These are phyloP conservation scores for Ophonus ardosiacus DNA, from an alignment of 2,888 invertebrate genomes.

Conservation along the genomic window DNA sequence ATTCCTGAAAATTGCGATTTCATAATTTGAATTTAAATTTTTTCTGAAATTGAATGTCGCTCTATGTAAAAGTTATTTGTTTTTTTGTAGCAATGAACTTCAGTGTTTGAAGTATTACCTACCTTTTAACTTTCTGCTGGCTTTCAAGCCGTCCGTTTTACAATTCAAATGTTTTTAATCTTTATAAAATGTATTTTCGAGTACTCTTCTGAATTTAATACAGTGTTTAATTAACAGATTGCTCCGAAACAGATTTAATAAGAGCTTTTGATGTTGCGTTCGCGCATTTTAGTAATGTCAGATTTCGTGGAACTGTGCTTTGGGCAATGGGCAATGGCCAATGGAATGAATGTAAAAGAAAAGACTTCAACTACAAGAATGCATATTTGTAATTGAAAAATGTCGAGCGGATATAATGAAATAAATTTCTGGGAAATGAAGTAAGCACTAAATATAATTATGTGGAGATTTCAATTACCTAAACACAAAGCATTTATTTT, in stretches of 20 bases:
- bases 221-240: slow-evolving; percentile 28
- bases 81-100: background rate
- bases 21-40: background rate
- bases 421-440: slow-evolving; percentile 16
- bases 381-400: slow-evolving; percentile 24
- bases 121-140: background rate
- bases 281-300: slow-evolving; percentile 34
- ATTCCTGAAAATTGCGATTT: background rate
- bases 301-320: slow-evolving; percentile 6
- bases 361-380: slow-evolving; percentile 15
- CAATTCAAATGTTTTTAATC: slow-evolving; percentile 25
- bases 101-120: background rate
- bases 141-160: slow-evolving; percentile 3
- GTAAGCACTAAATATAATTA: background rate
- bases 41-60: background rate
- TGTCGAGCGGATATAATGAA: slow-evolving; percentile 9
- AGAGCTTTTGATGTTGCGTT: slow-evolving; percentile 31
- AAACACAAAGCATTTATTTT: background rate
- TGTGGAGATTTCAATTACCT: background rate
- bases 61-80: background rate
- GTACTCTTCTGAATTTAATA: slow-evolving; percentile 21
- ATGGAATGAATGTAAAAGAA: slow-evolving; percentile 26
- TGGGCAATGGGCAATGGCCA: background rate
- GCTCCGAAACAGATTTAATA: slow-evolving; percentile 25
- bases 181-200: slow-evolving; percentile 5